phyloP scores from a whole-genome alignment of 2,113 vertebrate species.

The Ahaetulla prasina region DNA sequence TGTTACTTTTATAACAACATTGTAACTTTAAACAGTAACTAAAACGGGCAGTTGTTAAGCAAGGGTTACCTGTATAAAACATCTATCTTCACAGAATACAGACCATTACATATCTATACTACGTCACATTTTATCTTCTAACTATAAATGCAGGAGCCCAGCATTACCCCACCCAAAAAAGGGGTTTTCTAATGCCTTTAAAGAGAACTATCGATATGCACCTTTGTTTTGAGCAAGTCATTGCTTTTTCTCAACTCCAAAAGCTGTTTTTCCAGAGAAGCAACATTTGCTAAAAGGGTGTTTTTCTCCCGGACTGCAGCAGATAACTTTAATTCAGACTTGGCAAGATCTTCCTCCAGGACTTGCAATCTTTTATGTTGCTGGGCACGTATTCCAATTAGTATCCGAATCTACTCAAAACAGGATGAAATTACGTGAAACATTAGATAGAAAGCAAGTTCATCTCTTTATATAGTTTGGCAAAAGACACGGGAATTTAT shows the following conservation, averaged over 20 bases:
- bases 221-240: slow-evolving; percentile 90
- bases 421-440: background rate
- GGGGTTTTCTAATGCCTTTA: background rate
- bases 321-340: slow-evolving; percentile 81
- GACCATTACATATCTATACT: background rate
- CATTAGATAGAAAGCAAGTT: background rate
- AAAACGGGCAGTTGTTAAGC: background rate
- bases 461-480: background rate
- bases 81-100: background rate
- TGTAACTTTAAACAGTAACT: background rate
- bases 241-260: slow-evolving; percentile 82
- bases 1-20: background rate
- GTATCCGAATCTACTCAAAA: slow-evolving; percentile 76
- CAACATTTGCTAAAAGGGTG: slow-evolving; percentile 74
- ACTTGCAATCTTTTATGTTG: slow-evolving; percentile 78
- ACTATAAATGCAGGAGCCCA: background rate
- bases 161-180: background rate
- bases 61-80: background rate
- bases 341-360: slow-evolving; percentile 82
- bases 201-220: slow-evolving; percentile 41
- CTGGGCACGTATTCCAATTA: slow-evolving; percentile 83
- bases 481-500: background rate
- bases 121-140: background rate
- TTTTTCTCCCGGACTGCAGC: slow-evolving; percentile 84
- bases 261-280: slow-evolving; percentile 84